Base-by-base conservation (phyloP, 2,113 vertebrate genomes). In the Pagrus major region DNA sequence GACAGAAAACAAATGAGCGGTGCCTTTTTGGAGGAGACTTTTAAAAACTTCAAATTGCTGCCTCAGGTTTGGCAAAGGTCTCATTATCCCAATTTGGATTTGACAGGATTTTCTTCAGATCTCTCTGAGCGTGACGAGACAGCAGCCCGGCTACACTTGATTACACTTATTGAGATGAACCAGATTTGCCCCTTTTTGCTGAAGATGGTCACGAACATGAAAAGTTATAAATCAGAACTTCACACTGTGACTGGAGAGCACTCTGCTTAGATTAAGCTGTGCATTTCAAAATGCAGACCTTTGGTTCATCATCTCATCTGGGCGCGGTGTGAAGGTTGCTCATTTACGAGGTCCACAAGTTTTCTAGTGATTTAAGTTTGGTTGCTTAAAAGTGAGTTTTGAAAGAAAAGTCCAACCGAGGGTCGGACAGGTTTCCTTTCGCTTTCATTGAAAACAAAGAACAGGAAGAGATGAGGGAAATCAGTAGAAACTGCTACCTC, bases 51-150 rank as follows among this genome's bases (percentile, higher is more conserved):
- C 21, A 56, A 72, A 29, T 47, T 58, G 68, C 54, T 70, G 37
- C 78, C 11, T 51, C 54, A 42, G 71, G 65, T 83, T 1, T 27
- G 33, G 27, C n/a, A 71, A 71, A 78, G 54, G 76, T 84, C 75
- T 76, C 56, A 68, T 86, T 86, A 81, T 80, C n/a, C 55, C 14
- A 12, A 11, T 49, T 35, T 20, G 52, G 49, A 51, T 55, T 41
- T 72, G 51, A 54, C 16, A 16, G 55, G 51, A 23, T 51, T 31
- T 72, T 52, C 25, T 33, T 20, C 52, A 27, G 74, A 72, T 33
- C 51, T 68, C 1, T 7, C 6, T 27, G 35, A 61, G 47, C n/a
- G n/a, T 59, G n/a, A 69, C 23, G 42, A 71, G 74, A 37, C 25
- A 55, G 47, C 29, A 41, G 56, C 60, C 54, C 49, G 71, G 39